A percentile compares a stretch with the other conserved stretches of the same genome.
Conservation (phyloP, 2,797 vertebrate genomes). For the Ciconia nigra region DNA sequence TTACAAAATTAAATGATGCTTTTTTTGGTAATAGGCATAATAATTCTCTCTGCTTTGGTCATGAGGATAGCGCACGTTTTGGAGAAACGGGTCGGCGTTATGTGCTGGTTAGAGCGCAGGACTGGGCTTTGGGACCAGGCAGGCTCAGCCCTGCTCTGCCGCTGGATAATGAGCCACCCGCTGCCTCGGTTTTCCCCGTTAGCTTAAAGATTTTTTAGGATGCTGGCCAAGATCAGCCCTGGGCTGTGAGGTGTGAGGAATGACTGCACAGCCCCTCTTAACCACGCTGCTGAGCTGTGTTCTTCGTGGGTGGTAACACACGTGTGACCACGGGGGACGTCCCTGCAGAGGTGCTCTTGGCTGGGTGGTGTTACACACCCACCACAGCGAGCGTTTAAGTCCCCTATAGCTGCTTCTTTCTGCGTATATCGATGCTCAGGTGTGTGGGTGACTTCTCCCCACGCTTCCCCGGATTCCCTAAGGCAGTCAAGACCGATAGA, state of each 20-base stretch:
- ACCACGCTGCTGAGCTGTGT: fast-evolving
- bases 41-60: neutral
- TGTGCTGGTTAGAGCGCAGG: neutral
- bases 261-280: neutral
- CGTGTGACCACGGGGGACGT: fast-evolving
- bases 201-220: neutral
- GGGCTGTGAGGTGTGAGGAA: neutral
- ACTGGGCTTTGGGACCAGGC: neutral
- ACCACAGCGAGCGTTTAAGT: fast-evolving
- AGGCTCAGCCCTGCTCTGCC: neutral
- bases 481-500: neutral
- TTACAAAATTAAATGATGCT: neutral
- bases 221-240: neutral
- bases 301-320: neutral
- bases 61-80: fast-evolving
- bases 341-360: neutral
- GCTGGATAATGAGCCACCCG: fast-evolving
- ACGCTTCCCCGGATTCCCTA: neutral
- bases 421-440: fast-evolving
- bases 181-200: neutral
- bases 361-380: fast-evolving
- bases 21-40: too few relatives aligned
- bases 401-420: neutral
- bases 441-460: neutral
- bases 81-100: fast-evolving